Percentiles rank a stretch among this genome's conserved stretches.
Conservation (phyloP, 2,113 vertebrate genomes). For the Macrotus californicus region DNA sequence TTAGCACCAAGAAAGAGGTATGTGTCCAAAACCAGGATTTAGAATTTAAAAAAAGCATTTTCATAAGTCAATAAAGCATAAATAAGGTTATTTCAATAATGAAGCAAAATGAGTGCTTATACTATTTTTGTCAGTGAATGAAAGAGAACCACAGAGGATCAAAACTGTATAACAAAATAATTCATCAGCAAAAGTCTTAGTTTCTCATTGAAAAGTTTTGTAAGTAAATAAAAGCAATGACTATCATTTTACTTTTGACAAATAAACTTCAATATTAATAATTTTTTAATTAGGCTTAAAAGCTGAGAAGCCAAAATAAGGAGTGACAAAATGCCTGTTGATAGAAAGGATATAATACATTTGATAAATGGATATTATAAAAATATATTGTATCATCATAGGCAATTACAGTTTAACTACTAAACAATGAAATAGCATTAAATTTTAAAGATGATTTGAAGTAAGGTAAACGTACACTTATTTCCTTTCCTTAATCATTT, state of each 20-base stretch:
- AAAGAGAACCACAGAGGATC: neutral
- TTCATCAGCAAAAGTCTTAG: neutral
- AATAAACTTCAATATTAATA: neutral
- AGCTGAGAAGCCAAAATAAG: conserved; percentile 5
- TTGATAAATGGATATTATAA: neutral
- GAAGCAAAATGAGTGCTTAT: neutral
- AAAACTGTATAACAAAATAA: neutral
- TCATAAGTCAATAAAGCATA: neutral
- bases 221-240: neutral
- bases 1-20: conserved; percentile 52
- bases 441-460: conserved; percentile 17
- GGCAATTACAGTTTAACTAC: neutral
- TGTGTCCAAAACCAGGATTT: neutral
- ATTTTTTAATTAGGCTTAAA: neutral
- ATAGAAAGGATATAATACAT: conserved; percentile 2
- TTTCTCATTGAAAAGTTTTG: conserved; percentile 4
- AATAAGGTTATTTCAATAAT: neutral
- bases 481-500: conserved; percentile 8
- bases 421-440: neutral
- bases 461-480: neutral
- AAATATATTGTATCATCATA: neutral
- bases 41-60: conserved; percentile 27
- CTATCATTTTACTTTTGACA: conserved; percentile 23
- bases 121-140: neutral
- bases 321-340: neutral